These are phyloP conservation scores for Porites lobata DNA, from an alignment of 92 coral and sea anemone genomes.

Conservation along the genomic window DNA sequence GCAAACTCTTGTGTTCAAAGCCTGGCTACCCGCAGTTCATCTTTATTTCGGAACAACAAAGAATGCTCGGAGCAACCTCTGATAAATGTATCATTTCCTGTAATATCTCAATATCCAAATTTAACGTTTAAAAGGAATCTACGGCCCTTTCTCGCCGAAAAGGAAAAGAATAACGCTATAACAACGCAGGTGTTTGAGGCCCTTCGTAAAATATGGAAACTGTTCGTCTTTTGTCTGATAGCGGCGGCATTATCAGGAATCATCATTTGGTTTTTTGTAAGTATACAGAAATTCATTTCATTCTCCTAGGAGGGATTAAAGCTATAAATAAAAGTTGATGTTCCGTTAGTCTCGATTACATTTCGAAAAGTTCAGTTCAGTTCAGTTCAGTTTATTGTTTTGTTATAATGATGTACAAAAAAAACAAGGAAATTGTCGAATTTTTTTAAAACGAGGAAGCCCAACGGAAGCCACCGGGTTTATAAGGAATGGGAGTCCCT, in stretches of 20 bases:
- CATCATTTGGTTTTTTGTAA: conserved; percentile 23
- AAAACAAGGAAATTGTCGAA: no score
- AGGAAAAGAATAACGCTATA: no score
- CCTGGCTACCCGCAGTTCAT: background rate
- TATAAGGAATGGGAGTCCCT: no score
- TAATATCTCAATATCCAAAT: background rate
- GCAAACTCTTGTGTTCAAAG: background rate
- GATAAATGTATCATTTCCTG: background rate
- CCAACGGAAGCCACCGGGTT: no score
- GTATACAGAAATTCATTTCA: background rate
- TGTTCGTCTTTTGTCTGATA: background rate
- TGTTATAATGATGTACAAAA: no score
- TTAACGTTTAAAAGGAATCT: background rate
- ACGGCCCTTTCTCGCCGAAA: background rate
- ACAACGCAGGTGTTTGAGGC: background rate
- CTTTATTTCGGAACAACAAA: background rate
- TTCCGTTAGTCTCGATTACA: no score
- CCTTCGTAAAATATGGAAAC: background rate
- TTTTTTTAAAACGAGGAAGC: no score
- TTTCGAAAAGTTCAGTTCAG: no score
- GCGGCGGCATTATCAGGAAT: conserved; percentile 21
- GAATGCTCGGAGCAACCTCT: background rate
- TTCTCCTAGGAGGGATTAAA: no score
- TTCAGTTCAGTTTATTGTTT: no score
- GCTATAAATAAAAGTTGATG: no score